Evolutionary conservation across 37 sponge, comb jelly and placozoan species (phyloP), one percentile per base, ranked within the genome.

Genomic region (Cliona cf. orientalis): DNA sequence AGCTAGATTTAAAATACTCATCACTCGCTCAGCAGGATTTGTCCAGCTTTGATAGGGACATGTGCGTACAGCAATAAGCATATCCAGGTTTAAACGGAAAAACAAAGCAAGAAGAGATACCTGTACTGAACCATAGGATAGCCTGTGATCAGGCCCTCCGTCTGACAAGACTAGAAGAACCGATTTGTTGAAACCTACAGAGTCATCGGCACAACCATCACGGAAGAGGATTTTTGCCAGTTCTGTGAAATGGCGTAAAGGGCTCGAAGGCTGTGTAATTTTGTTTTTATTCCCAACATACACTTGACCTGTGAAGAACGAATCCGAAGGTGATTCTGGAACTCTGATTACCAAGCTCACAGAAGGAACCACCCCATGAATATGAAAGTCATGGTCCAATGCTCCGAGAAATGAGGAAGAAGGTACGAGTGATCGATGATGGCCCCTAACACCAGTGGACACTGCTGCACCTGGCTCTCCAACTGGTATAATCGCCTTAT

Each of bases 111-210:
- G 26, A 28, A 60, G 33, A 71, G 72, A 41, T 32, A 81, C 32
- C 69, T 81, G 59, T 19, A 81, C 82, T 21, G 82, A 81, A 31
- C 25, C 62, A 71, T 71, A 81, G 23, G 82, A 42, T 25, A 81
- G 32, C 26, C 82, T 22, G 44, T 81, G 82, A 42, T 81, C 82
- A 42, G 71, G 82, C 33, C 82, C 82, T 7, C 72, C 72, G 71
- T 81, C 82, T 60, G 62, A 71, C 33, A 71, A 11, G 5, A 71
- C 28, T 42, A 77, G 11, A 42, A 63, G 14, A 77, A 77, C 34
- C 3, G 59, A 39, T 9, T 75, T 75, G 3, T 34, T 28, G 4
- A 36, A 41, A 69, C 42, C 23, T 9, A 69, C 7, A 36, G 43
- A 41, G 9, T 41, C 5, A 36, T 36, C 70, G 6, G 73, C 35